Conservation (phyloP, 2,113 vertebrate genomes). For the Neomonachus schauinslandi region DNA sequence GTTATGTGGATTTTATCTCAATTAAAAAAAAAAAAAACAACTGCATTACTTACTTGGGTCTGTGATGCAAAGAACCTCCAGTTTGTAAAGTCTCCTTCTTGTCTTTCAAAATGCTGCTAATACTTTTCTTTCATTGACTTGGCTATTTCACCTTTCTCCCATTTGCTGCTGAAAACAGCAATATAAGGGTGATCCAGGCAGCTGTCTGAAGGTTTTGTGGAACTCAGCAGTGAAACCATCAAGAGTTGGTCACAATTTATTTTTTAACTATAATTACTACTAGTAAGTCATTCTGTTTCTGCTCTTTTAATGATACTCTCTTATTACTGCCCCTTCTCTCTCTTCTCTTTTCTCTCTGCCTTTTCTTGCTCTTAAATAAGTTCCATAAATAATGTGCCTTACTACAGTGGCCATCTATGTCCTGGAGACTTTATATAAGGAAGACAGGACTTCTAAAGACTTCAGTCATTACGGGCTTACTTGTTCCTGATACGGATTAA, state of each 20-base stretch:
- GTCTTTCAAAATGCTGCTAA: slow-evolving; percentile 21
- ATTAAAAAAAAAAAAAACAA: neutral
- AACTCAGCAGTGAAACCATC: neutral
- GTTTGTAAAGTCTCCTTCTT: slow-evolving; percentile 1
- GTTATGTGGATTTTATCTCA: slow-evolving; percentile 23
- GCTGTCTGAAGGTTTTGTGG: neutral
- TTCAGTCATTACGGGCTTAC: neutral
- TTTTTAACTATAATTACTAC: neutral
- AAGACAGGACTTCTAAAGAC: neutral
- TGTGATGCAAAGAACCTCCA: neutral
- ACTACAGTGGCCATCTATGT: neutral
- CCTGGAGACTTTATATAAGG: neutral
- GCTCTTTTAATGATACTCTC: neutral
- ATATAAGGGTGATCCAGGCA: neutral
- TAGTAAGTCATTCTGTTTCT: slow-evolving; percentile 3
- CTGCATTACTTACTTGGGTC: neutral
- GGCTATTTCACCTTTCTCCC: neutral
- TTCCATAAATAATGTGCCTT: neutral
- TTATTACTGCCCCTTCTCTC: neutral
- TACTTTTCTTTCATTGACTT: neutral
- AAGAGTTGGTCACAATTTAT: neutral
- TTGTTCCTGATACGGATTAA: neutral
- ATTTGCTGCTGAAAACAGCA: neutral
- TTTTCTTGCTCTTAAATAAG: slow-evolving; percentile 36
- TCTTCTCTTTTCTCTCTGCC: neutral